A percentile compares a stretch with the other conserved stretches of the same genome.
Conservation (phyloP, 2,888 invertebrate species). For the Sericinus montela region DNA sequence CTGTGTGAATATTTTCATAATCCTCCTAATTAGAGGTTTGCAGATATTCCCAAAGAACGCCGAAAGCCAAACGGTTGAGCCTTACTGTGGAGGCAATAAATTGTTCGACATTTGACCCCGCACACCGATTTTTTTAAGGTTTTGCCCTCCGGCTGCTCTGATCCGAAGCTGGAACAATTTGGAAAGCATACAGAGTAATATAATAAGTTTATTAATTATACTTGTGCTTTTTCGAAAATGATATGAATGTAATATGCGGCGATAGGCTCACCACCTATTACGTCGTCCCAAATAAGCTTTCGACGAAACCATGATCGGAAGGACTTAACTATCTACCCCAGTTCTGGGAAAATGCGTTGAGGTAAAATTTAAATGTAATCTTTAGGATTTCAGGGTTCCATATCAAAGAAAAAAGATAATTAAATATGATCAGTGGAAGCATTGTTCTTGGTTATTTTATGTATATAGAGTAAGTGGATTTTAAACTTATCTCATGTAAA, state of each 20-base stretch:
- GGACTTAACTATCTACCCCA: too few species aligned
- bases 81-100: slow-evolving; percentile 75
- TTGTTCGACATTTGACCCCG: slow-evolving; percentile 78
- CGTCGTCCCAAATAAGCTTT: too few species aligned
- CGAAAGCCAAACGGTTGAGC: slow-evolving; percentile 64
- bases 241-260: too few species aligned
- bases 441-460: too few species aligned
- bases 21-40: slow-evolving; percentile 78
- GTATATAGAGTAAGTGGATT: slow-evolving; percentile 3
- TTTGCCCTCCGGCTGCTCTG: slow-evolving; percentile 65
- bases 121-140: slow-evolving; percentile 62
- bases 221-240: too few species aligned
- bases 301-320: too few species aligned
- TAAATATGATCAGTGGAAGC: too few species aligned
- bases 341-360: too few species aligned
- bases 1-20: slow-evolving; percentile 79
- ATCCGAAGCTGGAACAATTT: slow-evolving; percentile 37
- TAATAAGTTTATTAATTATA: neutral
- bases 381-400: too few species aligned
- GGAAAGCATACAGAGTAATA: slow-evolving; percentile 49
- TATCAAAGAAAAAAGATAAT: too few species aligned
- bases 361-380: too few species aligned
- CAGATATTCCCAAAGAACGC: slow-evolving; percentile 71
- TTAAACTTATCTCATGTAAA: slow-evolving; percentile 40
- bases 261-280: too few species aligned